These are phyloP conservation scores for Tarsius wallacei DNA, from an alignment of 2,797 vertebrate species.

Conservation along the genomic window DNA sequence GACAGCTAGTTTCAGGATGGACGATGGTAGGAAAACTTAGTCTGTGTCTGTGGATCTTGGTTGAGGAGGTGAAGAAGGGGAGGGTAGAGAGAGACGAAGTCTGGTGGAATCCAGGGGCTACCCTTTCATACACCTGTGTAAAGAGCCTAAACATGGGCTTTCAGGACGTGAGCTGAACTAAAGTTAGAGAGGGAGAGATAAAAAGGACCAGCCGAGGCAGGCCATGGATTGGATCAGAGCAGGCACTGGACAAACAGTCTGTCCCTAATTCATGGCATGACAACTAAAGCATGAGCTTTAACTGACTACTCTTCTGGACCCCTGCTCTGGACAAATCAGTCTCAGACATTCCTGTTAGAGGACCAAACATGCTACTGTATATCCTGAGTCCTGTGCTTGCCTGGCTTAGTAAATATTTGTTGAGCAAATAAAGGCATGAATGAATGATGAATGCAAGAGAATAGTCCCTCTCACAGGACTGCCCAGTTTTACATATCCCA, in stretches of 20 bases:
- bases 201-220: not conserved
- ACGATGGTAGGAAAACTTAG: not conserved
- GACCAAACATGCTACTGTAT: not conserved
- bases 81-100: too few relatives aligned
- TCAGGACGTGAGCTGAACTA: not conserved
- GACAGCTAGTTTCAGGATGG: too few relatives aligned
- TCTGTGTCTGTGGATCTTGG: not conserved
- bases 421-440: not conserved
- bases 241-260: not conserved
- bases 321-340: not conserved
- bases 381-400: not conserved
- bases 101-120: too few relatives aligned
- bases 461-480: too few relatives aligned
- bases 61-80: too few relatives aligned
- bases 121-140: too few relatives aligned
- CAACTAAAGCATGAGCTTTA: not conserved
- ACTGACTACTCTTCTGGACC: fast-evolving
- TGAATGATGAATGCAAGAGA: too few relatives aligned
- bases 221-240: not conserved
- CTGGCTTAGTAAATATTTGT: not conserved
- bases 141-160: not conserved
- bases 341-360: not conserved
- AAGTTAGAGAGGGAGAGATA: not conserved
- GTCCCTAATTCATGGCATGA: not conserved
- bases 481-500: too few relatives aligned